Evolutionary conservation across 2,888 invertebrate genomes (phyloP), one percentile per base, ranked within the genome.

Genomic region (Drosophila antonietae): DNA sequence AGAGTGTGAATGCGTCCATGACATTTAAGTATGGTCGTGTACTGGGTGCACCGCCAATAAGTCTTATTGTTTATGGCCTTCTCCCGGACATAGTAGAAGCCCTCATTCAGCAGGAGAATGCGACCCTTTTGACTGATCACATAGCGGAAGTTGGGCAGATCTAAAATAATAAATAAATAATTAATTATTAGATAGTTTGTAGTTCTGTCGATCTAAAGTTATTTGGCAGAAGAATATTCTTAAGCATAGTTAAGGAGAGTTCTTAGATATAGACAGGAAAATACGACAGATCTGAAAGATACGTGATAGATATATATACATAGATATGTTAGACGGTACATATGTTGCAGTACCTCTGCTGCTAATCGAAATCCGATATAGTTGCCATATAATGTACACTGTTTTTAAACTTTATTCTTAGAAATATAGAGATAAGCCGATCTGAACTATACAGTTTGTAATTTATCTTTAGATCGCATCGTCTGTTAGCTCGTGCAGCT

Each of bases 41-140:
- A 93, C 64, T 92, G 90, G 1, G 91, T 91, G 73, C 93, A 93
- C 37, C 93, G 90, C 93, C 93, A 93, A 73, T 93, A 93, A 10
- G 90, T 89, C 74, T 93, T 93, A 31, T 81, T 75, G 0, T 90
- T 89, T 18, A 92, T 87, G 20, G 75, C 43, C 75, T 93, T 93
- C 61, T 93, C 93, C 14, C 89, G 88, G 2, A 93, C 91, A 67
- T 91, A 93, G 68, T 89, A 90, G 75, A 75, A 91, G 28, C 91
- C 92, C 2, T 90, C 86, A 51, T 88, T 75, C 10, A 83, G 71
- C 20, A 93, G 70, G 71, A 92, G 86, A 9, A 78, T 83, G 56
- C 90, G 91, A 49, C 93, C 93, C 65, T 93, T 93, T 70, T 93
- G 93, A 59, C 93, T 93, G 5, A 76, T 78, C 12, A 85, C 84